Percentiles rank a stretch among this genome's conserved stretches.
Evolutionary conservation across 2,113 vertebrate species (phyloP).

Genomic region (Chitala chitala): DNA sequence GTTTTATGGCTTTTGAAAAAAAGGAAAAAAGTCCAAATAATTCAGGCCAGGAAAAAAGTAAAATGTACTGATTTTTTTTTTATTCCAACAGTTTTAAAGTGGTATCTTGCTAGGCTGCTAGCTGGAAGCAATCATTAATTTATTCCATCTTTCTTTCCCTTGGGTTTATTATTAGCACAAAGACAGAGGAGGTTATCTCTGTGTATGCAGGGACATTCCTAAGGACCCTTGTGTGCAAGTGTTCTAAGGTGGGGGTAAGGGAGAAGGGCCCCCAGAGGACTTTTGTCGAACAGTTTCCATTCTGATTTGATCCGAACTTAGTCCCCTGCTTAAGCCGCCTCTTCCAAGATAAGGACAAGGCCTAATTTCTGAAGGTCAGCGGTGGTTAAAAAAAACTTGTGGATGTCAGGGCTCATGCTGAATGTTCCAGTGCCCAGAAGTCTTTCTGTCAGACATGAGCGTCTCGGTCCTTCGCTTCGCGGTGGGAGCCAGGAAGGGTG

Average conservation of each 20-base stretch:
- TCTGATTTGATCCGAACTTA: neutral
- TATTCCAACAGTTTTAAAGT: constrained; percentile 19
- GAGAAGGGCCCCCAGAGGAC: neutral
- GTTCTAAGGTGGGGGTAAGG: neutral
- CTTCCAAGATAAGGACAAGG: neutral
- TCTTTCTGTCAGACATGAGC: neutral
- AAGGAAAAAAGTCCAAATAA: neutral
- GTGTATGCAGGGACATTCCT: neutral
- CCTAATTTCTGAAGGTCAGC: neutral
- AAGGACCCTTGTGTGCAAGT: neutral
- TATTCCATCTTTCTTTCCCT: constrained; percentile 9
- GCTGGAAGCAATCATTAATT: constrained; percentile 18
- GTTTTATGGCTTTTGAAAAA: constrained; percentile 7
- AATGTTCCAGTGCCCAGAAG: neutral
- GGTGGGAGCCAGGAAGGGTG: neutral
- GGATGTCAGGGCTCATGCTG: too few species aligned
- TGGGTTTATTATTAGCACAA: constrained; percentile 14
- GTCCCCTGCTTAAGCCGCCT: neutral
- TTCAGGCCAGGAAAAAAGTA: constrained; percentile 15
- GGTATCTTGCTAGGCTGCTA: constrained; percentile 5
- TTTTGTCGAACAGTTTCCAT: neutral
- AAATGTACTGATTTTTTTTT: constrained; percentile 17
- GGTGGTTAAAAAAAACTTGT: neutral
- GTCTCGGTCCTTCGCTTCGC: neutral
- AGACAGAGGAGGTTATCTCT: constrained; percentile 16